A percentile compares a stretch with the other conserved stretches of the same genome.
phyloP scores from a whole-genome alignment of 2,113 vertebrate species.

The Syrmaticus mikado region DNA sequence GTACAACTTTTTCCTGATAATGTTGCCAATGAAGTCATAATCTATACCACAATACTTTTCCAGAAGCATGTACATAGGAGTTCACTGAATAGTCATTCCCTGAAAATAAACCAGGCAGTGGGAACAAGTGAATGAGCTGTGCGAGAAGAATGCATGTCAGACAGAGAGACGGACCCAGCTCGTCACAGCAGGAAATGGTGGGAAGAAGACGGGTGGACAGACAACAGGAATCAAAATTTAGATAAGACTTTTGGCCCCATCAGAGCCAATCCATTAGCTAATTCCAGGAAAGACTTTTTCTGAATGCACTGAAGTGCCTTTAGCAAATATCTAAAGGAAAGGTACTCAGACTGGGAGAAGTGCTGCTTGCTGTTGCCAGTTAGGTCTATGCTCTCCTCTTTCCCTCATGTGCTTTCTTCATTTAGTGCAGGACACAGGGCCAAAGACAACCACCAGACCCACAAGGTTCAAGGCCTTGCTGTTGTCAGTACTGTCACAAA shows the following conservation, averaged over 20 bases:
- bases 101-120: constrained; percentile 45
- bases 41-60: constrained; percentile 63
- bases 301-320: neutral
- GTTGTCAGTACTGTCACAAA: neutral
- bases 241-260: neutral
- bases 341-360: neutral
- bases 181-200: constrained; percentile 22
- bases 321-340: neutral
- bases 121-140: constrained; percentile 60
- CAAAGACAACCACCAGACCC: neutral
- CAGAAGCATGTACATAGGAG: constrained; percentile 45
- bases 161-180: neutral
- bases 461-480: neutral
- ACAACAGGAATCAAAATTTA: constrained; percentile 1
- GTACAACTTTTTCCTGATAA: constrained; percentile 40
- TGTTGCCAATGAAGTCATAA: constrained; percentile 38
- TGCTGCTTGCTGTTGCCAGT: neutral
- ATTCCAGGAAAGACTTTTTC: neutral
- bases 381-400: neutral
- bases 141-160: neutral
- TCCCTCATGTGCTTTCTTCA: neutral
- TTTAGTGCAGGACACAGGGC: neutral
- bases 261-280: neutral
- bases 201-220: constrained; percentile 13
- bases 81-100: constrained; percentile 38